These are phyloP conservation scores for Babyrousa celebensis DNA, from an alignment of 2,797 vertebrate species.

Conservation along the genomic window DNA sequence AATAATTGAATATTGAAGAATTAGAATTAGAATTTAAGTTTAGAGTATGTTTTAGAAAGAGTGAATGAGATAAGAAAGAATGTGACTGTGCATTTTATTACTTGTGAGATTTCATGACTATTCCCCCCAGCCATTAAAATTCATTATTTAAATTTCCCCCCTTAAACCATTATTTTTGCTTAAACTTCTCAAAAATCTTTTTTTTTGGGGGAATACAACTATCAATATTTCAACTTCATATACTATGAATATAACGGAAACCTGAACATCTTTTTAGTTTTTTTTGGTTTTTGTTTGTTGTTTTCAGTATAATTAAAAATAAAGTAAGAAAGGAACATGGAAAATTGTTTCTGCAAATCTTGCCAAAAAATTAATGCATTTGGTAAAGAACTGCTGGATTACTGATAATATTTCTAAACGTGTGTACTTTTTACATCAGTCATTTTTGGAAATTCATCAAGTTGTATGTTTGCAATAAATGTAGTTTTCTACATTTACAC, in stretches of 20 bases:
- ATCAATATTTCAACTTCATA: slow-evolving; percentile 48
- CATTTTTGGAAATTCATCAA: slow-evolving; percentile 4
- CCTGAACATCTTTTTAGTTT: slow-evolving; percentile 21
- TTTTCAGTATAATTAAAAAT: not conserved
- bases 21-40: slow-evolving; percentile 73
- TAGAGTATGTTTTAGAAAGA: slow-evolving; percentile 81
- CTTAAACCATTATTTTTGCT: slow-evolving; percentile 78
- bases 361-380: not conserved
- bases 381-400: not conserved
- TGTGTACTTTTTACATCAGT: not conserved
- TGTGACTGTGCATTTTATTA: slow-evolving; percentile 14
- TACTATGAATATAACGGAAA: slow-evolving; percentile 66
- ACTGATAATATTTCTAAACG: not conserved
- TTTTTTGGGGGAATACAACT: slow-evolving; percentile 72
- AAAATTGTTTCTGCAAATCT: not conserved
- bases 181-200: slow-evolving; percentile 71
- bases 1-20: not conserved
- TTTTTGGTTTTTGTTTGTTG: too few species aligned
- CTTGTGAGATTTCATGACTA: slow-evolving; percentile 76
- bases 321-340: not conserved
- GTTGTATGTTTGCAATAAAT: not conserved
- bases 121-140: slow-evolving; percentile 74
- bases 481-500: not conserved
- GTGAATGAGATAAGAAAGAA: slow-evolving; percentile 74
- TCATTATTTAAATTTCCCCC: slow-evolving; percentile 69